Evolutionary conservation across 2,797 vertebrate genomes (phyloP), one percentile per base, ranked within the genome.

Genomic region (Sebastes diaconus): DNA sequence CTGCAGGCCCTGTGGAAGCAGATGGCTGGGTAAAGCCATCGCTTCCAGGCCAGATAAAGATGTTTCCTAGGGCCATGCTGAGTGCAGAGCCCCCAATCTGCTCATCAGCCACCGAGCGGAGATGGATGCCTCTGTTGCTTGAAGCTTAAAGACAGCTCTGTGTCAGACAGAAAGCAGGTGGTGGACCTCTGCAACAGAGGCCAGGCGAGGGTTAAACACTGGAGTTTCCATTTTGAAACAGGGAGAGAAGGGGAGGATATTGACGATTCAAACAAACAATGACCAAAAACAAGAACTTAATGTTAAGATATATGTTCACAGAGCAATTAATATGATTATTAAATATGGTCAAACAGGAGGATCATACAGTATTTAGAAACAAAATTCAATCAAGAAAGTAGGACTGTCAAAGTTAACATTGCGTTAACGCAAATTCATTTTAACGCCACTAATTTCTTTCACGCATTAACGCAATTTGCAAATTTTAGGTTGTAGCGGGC

Each of bases 31-130:
- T 85, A 85, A 87, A 93, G 82, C 79, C 83, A 68, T 63, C 10
- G 70, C 81, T 90, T 92, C 87, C 81, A 87, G 87, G 75, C 75
- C 85, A 92, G 91, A 95, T 94, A 93, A 93, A 91, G 93, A 89
- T 75, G 81, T 92, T 85, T 92, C 86, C 90, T 39, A 75, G 79
- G 86, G 88, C 89, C 82, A 74, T 22, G 79, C 75, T 88, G 81
- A 90, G 85, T 59, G 70, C 54, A 75, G 64, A 85, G 77, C 78
- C 79, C 68, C 87, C 78, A 87, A 80, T 88, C 81, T 83, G 74
- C 86, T 91, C 87, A 82, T 93, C 92, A 77, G 66, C 78, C 88
- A 75, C 61, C 29, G 66, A 91, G 83, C 84, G 77, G 74, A 91
- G 88, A 92, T 87, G 83, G 92, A 94, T 87, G 86, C 75, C 80